These are phyloP conservation scores for Rallus limicola DNA, from an alignment of 2,113 vertebrate genomes.

Conservation along the genomic window DNA sequence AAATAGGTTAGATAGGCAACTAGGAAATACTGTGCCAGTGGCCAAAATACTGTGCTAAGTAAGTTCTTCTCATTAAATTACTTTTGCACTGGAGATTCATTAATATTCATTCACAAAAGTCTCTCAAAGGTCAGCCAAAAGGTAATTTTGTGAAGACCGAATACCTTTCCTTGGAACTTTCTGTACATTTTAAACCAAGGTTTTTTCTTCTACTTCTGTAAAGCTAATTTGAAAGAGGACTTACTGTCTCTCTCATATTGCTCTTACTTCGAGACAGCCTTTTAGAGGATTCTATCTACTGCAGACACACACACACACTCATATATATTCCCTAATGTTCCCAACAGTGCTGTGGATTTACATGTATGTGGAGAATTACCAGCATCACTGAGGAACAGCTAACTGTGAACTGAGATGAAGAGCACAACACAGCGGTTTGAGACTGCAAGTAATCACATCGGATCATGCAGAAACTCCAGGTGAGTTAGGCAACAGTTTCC, in stretches of 20 bases:
- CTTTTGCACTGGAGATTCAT: background rate
- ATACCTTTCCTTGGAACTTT: background rate
- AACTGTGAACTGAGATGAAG: background rate
- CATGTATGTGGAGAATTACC: background rate
- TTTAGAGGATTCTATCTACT: background rate
- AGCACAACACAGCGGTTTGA: background rate
- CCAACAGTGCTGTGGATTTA: background rate
- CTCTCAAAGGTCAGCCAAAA: conserved; percentile 13
- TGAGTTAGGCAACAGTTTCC: background rate
- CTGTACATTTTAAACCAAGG: background rate
- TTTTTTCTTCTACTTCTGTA: background rate
- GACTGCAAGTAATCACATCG: background rate
- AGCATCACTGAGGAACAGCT: background rate
- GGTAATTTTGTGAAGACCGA: background rate
- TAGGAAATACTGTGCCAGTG: background rate
- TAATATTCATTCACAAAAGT: conserved; percentile 18
- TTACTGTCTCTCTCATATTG: background rate
- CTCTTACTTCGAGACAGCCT: background rate
- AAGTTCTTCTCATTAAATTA: background rate
- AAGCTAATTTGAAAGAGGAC: background rate
- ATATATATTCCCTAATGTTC: background rate
- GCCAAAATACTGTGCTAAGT: background rate
- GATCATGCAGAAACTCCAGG: background rate
- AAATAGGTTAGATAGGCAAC: background rate
- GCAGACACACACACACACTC: background rate